Percentiles rank a stretch among this genome's conserved stretches.
phyloP scores from a whole-genome alignment of 1,140 invertebrate genomes.

The Idris sp. region DNA sequence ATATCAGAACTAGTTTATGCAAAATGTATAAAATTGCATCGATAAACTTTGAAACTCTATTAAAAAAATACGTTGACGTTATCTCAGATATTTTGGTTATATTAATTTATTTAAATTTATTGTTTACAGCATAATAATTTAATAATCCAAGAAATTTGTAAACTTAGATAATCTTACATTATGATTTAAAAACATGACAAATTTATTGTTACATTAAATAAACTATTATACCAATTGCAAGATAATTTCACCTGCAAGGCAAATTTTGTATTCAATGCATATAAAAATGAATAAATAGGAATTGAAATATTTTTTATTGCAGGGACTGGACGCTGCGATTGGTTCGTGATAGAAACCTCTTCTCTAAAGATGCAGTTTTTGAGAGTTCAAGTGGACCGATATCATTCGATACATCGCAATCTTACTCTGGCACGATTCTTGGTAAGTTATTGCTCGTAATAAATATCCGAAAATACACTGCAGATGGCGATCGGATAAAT shows the following conservation, averaged over 20 bases:
- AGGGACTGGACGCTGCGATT: conserved; percentile 89
- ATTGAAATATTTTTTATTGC: conserved; percentile 70
- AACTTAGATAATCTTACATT: too few species aligned
- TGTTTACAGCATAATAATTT: too few species aligned
- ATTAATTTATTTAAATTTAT: too few species aligned
- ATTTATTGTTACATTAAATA: neutral
- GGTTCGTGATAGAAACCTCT: conserved; percentile 85
- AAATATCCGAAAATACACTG: conserved; percentile 46
- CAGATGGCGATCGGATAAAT: conserved; percentile 49
- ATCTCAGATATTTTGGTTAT: neutral
- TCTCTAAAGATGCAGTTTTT: conserved; percentile 88
- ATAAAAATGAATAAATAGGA: neutral
- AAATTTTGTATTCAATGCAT: neutral
- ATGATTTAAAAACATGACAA: conserved; percentile 1
- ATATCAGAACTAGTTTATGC: neutral
- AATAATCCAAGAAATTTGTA: too few species aligned
- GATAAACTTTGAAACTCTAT: conserved; percentile 29
- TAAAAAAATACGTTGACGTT: too few species aligned
- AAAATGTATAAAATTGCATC: conserved; percentile 11
- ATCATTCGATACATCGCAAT: conserved; percentile 85
- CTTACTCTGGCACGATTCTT: conserved; percentile 87
- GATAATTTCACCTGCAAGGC: too few species aligned
- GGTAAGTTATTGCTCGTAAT: conserved; percentile 53
- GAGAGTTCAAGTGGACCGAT: conserved; percentile 85
- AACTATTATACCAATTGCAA: too few species aligned